These are phyloP conservation scores for Platorchestia sp. DNA, from an alignment of 1,140 invertebrate genomes.

Conservation along the genomic window DNA sequence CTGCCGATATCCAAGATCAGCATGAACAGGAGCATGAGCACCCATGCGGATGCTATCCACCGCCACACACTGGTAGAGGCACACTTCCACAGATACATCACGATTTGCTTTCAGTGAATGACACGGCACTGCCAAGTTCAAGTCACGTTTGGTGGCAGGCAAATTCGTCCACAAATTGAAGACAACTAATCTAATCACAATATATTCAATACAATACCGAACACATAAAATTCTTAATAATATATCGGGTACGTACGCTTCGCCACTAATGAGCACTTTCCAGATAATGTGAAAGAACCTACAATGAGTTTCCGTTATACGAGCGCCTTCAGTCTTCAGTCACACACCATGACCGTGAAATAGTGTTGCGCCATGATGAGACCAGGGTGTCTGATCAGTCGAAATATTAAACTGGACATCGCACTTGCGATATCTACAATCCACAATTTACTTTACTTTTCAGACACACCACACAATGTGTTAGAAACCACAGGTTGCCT, in stretches of 20 bases:
- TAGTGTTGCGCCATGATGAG: neutral
- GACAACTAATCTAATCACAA: neutral
- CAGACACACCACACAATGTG: neutral
- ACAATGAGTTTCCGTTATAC: neutral
- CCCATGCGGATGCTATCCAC: neutral
- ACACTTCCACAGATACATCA: neutral
- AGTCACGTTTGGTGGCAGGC: neutral
- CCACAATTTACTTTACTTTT: neutral
- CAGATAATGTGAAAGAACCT: neutral
- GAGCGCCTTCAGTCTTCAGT: slow-evolving; percentile 16
- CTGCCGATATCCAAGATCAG: neutral
- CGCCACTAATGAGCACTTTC: neutral
- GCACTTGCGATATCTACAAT: neutral
- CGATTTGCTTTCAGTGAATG: neutral
- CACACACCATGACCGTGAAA: slow-evolving; percentile 41
- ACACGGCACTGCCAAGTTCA: neutral
- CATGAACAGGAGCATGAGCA: neutral
- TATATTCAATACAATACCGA: neutral
- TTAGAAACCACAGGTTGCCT: neutral
- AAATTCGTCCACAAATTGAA: neutral
- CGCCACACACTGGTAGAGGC: neutral
- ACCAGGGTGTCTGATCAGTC: neutral
- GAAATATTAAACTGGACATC: slow-evolving; percentile 8
- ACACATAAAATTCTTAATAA: neutral
- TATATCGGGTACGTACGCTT: neutral